phyloP scores from a whole-genome alignment of 2,888 invertebrate genomes.

The Hydrotaea cyrtoneurina region DNA sequence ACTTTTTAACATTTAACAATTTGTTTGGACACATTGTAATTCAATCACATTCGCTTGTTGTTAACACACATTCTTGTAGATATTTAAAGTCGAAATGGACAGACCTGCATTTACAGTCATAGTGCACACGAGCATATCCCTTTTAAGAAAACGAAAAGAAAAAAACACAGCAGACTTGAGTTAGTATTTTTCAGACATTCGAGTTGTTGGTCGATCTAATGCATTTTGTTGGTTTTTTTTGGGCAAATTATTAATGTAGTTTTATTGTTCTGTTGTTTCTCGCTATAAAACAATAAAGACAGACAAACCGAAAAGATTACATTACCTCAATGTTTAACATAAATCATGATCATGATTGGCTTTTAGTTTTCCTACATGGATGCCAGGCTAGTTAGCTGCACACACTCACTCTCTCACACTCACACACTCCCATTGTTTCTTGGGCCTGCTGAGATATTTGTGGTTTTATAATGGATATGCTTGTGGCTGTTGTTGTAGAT shows the following conservation, averaged over 20 bases:
- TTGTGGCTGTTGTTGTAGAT: constrained; percentile 41
- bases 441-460: neutral
- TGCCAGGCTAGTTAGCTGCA: no score
- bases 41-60: constrained; percentile 51
- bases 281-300: no score
- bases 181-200: constrained; percentile 30
- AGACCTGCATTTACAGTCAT: neutral
- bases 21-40: constrained; percentile 58
- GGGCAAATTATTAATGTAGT: constrained; percentile 48
- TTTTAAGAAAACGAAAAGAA: neutral
- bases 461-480: no score
- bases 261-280: constrained; percentile 22
- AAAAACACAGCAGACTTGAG: constrained; percentile 40
- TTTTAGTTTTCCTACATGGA: constrained; percentile 2
- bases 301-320: constrained; percentile 54
- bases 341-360: constrained; percentile 49
- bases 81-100: neutral
- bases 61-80: constrained; percentile 29
- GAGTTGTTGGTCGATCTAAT: constrained; percentile 15
- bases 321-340: constrained; percentile 42
- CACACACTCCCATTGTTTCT: neutral
- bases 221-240: neutral
- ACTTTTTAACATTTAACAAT: constrained; percentile 59
- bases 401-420: neutral
- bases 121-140: neutral